Percentiles rank a stretch among this genome's conserved stretches.
Conservation (phyloP, 2,888 invertebrate species). For the Litoditis marina region DNA sequence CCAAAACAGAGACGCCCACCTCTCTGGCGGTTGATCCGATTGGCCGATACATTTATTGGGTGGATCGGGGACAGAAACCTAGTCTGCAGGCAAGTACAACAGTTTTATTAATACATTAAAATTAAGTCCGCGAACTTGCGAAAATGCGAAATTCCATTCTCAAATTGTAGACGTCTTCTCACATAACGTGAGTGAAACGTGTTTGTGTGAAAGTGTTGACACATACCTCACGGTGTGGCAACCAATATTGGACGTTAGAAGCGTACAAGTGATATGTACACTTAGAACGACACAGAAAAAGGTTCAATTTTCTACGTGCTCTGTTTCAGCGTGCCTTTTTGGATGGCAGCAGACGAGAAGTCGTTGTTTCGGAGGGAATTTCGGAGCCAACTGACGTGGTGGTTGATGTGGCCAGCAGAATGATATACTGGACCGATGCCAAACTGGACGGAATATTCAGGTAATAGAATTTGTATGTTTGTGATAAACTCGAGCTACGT, state of each 20-base stretch:
- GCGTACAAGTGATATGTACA: no score
- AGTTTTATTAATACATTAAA: no score
- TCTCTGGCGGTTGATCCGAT: slow-evolving; percentile 95
- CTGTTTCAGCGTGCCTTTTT: slow-evolving; percentile 70
- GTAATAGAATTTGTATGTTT: background rate
- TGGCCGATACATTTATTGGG: slow-evolving; percentile 87
- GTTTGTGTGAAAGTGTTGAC: no score
- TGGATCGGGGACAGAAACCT: slow-evolving; percentile 93
- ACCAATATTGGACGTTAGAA: no score
- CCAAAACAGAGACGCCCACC: slow-evolving; percentile 85
- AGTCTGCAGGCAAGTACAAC: slow-evolving; percentile 83
- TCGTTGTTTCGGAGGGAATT: slow-evolving; percentile 52
- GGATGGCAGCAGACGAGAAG: slow-evolving; percentile 70
- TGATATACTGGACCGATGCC: slow-evolving; percentile 96
- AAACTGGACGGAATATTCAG: slow-evolving; percentile 84
- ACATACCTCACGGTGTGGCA: no score
- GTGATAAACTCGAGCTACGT: no score
- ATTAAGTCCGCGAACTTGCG: no score
- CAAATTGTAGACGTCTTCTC: no score
- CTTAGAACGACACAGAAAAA: no score
- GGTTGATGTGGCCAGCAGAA: slow-evolving; percentile 86
- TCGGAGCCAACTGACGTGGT: slow-evolving; percentile 68
- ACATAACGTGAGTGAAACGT: no score
- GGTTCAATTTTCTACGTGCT: no score
- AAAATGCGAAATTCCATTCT: no score